phyloP scores from a whole-genome alignment of 1,140 invertebrate genomes.

The Stegodyphus dumicola region DNA sequence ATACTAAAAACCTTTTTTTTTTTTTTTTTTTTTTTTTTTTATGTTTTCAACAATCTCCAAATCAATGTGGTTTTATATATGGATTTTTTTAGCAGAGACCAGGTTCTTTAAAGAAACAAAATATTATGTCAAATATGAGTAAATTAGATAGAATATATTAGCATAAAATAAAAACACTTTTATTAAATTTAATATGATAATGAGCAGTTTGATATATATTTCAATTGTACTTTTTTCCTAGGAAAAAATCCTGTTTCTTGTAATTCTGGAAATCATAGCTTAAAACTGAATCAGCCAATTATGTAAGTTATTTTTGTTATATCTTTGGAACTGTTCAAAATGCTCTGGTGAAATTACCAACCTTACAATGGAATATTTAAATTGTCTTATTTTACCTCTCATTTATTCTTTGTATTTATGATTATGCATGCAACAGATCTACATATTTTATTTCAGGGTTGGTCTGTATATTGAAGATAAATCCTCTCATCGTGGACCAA shows the following conservation, averaged over 20 bases:
- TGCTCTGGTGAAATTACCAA: too few species aligned
- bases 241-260: background rate
- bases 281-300: slow-evolving; percentile 33
- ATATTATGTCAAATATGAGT: too few species aligned
- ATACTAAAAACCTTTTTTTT: too few species aligned
- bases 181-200: too few species aligned
- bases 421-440: background rate
- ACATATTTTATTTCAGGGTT: slow-evolving; percentile 33
- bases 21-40: too few species aligned
- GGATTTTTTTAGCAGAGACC: too few species aligned
- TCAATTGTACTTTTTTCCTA: background rate
- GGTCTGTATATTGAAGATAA: slow-evolving; percentile 82
- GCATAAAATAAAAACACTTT: too few species aligned
- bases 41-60: too few species aligned
- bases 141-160: too few species aligned
- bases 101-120: too few species aligned
- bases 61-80: too few species aligned
- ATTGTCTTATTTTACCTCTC: background rate
- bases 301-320: slow-evolving; percentile 17
- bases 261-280: background rate
- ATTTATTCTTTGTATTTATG: background rate
- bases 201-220: background rate
- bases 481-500: slow-evolving; percentile 78
- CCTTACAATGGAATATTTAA: background rate
- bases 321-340: too few species aligned